Evolutionary conservation across 2,113 vertebrate genomes (phyloP), one percentile per base, ranked within the genome.

Genomic region (Zosterops hypoxanthus): DNA sequence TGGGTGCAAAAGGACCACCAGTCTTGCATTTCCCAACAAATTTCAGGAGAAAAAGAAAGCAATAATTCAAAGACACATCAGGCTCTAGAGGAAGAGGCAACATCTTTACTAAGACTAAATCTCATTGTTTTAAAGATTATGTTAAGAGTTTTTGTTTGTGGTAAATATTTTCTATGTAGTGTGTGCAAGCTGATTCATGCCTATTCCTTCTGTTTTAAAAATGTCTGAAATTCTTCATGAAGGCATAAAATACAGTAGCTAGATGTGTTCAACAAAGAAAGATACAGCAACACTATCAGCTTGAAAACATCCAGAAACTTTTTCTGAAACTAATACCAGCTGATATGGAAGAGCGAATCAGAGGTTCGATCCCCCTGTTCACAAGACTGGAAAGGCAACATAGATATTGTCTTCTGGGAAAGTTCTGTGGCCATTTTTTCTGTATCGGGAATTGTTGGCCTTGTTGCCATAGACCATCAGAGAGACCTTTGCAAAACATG

Each of bases 271-370:
- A 33, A 28, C 9, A 39, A 63, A 50, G n/a, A 60, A 53, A 4
- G 9, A 18, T 39, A 14, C 2, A 36, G 11, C 4, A 76, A 31
- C 19, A 34, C 2, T 24, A 11, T 42, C 53, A 72, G 23, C 3
- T 66, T 56, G 36, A 68, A 60, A 55, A 46, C 4, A 5, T 23
- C 7, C 14, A 76, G 31, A 83, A 73, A 0, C 1, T 56, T 68
- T 15, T 46, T 24, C 34, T 59, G 47, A 33, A 53, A 39, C 5
- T 78, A 41, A 49, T 21, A 13, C 3, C 14, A 77, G 10, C 20
- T 70, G 25, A 22, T 0, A 0, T n/a, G 31, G 8, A 76, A 23
- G 10, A 46, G 5, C 0, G 9, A 66, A 11, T 42, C 15, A 5
- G 34, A 52, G 4, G 3, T n/a, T 79, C 41, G 41, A 1, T 52